These are phyloP conservation scores for Trigoniulus corallinus DNA, from an alignment of 1,140 invertebrate genomes.

Conservation along the genomic window DNA sequence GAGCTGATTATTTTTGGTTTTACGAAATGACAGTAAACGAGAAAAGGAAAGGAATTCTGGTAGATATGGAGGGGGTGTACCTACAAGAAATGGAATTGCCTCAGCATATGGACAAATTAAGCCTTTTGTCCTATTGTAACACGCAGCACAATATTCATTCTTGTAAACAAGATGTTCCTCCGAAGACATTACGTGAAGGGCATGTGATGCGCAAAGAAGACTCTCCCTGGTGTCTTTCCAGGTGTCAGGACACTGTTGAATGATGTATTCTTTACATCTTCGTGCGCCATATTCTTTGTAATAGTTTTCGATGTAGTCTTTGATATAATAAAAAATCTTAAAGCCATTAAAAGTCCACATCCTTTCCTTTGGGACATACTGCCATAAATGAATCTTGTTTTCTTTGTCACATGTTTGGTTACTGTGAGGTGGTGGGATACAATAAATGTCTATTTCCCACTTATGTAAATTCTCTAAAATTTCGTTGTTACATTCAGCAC, in stretches of 20 bases:
- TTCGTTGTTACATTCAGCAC: conserved; percentile 6
- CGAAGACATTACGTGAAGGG: not conserved
- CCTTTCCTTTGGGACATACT: not conserved
- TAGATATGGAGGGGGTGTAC: no score
- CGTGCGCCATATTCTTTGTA: not conserved
- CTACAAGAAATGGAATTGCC: no score
- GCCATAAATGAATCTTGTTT: not conserved
- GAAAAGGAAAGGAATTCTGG: no score
- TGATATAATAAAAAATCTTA: not conserved
- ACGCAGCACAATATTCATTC: conserved; percentile 26
- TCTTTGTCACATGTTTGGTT: not conserved
- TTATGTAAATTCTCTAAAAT: not conserved
- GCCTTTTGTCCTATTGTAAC: no score
- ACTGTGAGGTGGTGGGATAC: no score
- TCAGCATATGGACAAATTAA: no score
- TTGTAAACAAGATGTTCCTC: conserved; percentile 16
- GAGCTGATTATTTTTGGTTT: no score
- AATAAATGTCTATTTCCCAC: not conserved
- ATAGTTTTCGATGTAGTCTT: not conserved
- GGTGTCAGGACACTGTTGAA: not conserved
- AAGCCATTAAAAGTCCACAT: no score
- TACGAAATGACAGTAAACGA: no score
- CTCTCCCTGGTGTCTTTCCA: not conserved
- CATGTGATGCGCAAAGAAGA: not conserved
- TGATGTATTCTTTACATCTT: not conserved